Evolutionary conservation across 2,888 invertebrate species (phyloP), one percentile per base, ranked within the genome.

Genomic region (Pterostichus madidus): DNA sequence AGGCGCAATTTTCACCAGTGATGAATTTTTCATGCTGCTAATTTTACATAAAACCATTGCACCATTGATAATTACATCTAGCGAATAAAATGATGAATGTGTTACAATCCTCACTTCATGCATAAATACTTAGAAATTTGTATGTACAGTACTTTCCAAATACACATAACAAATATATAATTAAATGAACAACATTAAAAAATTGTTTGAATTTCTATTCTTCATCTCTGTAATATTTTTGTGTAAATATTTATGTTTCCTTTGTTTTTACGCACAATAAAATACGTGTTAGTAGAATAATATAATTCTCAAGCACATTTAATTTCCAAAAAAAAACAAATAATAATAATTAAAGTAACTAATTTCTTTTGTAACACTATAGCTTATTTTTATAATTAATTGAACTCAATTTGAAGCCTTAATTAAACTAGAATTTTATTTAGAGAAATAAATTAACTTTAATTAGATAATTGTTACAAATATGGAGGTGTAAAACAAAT

Each of bases 91-190:
- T 76, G 32, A 52, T 49, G 75, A n/a, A 76, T 76, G 31, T 73
- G 52, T 76, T 32, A 76, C 39, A 76, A 53, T 32, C 35, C 7
- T 8, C 31, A 39, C 52, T 76, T 76, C 76, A 76, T 76, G 76
- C 52, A 76, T 76, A 35, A 53, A 76, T 76, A 35, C 76, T 46
- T 76, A 76, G 76, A 76, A 76, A 76, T 76, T 76, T 13, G 52
- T 56, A 46, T 59, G 59, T 32, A 5, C n/a, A 13, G 17, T 39
- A 8, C 68, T 71, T 71, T 71, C 68, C 44, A 24, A 64, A 64
- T 64, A 11, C n/a, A 11, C 49, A 10, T n/a, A 64, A 35, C n/a
- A 35, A 59, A 64, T 64, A 64, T 31, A 59, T 31, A 31, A 24
- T 59, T 31, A 59, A 31, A 59, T 31, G 24, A 13, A 59, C 2